These are phyloP conservation scores for Siniperca obscura DNA, from an alignment of 2,797 vertebrate genomes.

Conservation along the genomic window DNA sequence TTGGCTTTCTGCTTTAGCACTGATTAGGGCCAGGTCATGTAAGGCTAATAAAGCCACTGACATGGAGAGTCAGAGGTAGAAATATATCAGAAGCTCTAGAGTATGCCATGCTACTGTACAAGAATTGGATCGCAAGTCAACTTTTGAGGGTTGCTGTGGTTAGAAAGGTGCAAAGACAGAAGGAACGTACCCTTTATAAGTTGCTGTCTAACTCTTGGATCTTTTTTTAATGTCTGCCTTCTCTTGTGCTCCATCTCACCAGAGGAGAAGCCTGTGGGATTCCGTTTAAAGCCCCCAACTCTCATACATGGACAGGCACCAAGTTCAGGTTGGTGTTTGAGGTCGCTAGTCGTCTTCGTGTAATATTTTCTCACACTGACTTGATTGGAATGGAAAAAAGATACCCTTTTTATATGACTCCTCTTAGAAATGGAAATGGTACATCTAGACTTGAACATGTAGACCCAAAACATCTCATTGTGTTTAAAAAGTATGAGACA, in stretches of 20 bases:
- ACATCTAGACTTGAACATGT: slow-evolving; percentile 14
- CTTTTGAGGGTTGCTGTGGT: slow-evolving; percentile 52
- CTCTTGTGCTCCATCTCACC: slow-evolving; percentile 56
- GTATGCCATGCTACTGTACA: slow-evolving; percentile 13
- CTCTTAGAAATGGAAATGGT: slow-evolving; percentile 31
- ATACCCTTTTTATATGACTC: slow-evolving; percentile 2
- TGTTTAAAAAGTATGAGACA: slow-evolving; percentile 44
- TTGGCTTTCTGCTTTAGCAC: slow-evolving; percentile 20
- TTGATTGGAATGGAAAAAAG: slow-evolving; percentile 15
- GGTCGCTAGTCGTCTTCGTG: background rate
- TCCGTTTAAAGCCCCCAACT: slow-evolving; percentile 97
- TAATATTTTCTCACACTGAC: slow-evolving; percentile 7
- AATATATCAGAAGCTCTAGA: slow-evolving; percentile 53
- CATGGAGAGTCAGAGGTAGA: slow-evolving; percentile 35
- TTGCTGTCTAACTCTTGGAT: slow-evolving; percentile 36
- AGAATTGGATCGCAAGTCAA: slow-evolving; percentile 27
- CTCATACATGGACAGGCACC: slow-evolving; percentile 98
- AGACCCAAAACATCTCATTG: slow-evolving; percentile 13
- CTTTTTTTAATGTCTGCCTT: slow-evolving; percentile 41
- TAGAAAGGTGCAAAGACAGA: slow-evolving; percentile 54
- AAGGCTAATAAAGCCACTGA: slow-evolving; percentile 53
- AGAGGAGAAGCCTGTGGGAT: slow-evolving; percentile 98
- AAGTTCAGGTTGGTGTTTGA: slow-evolving; percentile 89
- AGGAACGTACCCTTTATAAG: slow-evolving; percentile 24
- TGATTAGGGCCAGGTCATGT: slow-evolving; percentile 44